Conservation (phyloP, 2,888 invertebrate species). For the Hipparchia sbordonii region DNA sequence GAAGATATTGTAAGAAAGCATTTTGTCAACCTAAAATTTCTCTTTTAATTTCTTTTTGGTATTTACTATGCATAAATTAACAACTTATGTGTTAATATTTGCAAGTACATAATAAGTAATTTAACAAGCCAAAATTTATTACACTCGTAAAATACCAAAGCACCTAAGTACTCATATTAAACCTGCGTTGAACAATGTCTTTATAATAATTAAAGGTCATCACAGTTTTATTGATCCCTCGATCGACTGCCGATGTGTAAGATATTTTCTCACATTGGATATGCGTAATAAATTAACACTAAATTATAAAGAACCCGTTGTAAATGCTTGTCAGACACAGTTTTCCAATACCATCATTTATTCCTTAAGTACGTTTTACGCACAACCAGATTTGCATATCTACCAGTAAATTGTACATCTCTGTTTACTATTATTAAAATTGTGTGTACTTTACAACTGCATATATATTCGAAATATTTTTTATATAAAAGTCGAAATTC, state of each 20-base stretch:
- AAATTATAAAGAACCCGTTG: slow-evolving; percentile 24
- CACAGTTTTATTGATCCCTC: slow-evolving; percentile 34
- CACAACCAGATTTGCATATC: slow-evolving; percentile 11
- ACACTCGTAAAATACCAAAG: slow-evolving; percentile 28
- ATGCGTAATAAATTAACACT: slow-evolving; percentile 33
- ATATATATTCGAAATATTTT: background rate
- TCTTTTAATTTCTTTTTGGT: background rate
- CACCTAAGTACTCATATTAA: slow-evolving; percentile 29
- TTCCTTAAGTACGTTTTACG: slow-evolving; percentile 25
- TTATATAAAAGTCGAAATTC: background rate
- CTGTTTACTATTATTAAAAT: background rate
- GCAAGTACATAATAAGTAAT: slow-evolving; percentile 10
- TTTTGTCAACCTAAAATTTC: background rate
- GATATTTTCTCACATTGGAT: slow-evolving; percentile 32
- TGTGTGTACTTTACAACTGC: no score
- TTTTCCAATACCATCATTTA: slow-evolving; percentile 30
- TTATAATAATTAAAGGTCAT: slow-evolving; percentile 35
- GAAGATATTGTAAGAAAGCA: no score
- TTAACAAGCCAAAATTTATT: slow-evolving; percentile 32
- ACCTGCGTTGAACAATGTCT: slow-evolving; percentile 32
- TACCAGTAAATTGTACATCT: slow-evolving; percentile 18
- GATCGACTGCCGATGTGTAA: slow-evolving; percentile 24
- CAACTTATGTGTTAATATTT: background rate
- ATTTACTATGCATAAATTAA: background rate
- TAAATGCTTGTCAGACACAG: slow-evolving; percentile 29